A percentile compares a stretch with the other conserved stretches of the same genome.
These are phyloP conservation scores for Phenganax subtilis DNA, from an alignment of 92 coral and sea anemone species.

Conservation along the genomic window DNA sequence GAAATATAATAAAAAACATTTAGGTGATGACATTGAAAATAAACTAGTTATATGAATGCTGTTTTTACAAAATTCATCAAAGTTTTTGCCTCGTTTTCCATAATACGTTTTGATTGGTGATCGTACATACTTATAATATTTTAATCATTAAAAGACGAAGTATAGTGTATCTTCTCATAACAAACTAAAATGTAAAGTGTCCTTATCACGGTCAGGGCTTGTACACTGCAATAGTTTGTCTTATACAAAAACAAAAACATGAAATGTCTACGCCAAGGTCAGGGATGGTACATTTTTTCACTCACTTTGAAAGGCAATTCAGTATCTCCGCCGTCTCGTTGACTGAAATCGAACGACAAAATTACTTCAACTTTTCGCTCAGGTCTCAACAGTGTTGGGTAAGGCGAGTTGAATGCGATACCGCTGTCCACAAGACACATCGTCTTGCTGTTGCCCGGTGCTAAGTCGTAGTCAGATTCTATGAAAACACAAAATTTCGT, in stretches of 20 bases:
- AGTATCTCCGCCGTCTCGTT: not conserved
- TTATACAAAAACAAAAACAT: too few relatives aligned
- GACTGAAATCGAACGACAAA: conserved; percentile 48
- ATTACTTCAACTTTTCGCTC: conserved; percentile 60
- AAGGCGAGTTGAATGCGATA: conserved; percentile 66
- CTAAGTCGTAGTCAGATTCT: not conserved
- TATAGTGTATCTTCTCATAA: too few relatives aligned
- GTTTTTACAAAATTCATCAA: too few relatives aligned
- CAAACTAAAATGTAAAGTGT: too few relatives aligned
- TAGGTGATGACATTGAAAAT: not conserved
- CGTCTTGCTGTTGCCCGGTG: conserved; percentile 38
- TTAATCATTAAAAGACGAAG: too few relatives aligned
- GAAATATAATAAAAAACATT: not conserved
- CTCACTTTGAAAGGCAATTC: not conserved
- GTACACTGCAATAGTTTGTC: too few relatives aligned
- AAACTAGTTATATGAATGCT: not conserved
- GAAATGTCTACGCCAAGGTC: too few relatives aligned
- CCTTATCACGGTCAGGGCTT: too few relatives aligned
- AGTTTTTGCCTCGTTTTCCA: too few relatives aligned
- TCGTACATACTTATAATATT: too few relatives aligned
- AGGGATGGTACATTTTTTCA: not conserved
- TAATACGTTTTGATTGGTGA: too few relatives aligned
- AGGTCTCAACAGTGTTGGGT: conserved; percentile 53
- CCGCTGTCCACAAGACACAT: conserved; percentile 65
- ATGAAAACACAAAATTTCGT: not conserved